Conservation (phyloP, 2,888 invertebrate species). For the Sesia bembeciformis region DNA sequence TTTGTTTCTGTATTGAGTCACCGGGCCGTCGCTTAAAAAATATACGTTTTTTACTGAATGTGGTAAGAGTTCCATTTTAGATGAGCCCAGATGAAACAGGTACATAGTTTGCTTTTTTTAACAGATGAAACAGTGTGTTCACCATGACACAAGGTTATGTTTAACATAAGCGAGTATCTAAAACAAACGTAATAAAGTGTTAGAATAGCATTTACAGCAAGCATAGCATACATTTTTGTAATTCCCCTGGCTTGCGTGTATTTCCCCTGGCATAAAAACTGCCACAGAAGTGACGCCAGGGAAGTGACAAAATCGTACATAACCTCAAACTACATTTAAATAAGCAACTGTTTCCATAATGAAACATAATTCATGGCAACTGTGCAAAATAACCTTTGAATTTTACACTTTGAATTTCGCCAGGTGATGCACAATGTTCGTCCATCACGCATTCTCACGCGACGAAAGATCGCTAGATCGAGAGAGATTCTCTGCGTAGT, state of each 20-base stretch:
- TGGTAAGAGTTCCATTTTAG: conserved; percentile 10
- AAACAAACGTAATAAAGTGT: conserved; percentile 7
- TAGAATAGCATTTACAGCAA: conserved; percentile 6
- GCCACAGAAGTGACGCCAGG: conserved; percentile 1
- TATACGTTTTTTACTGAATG: conserved; percentile 10
- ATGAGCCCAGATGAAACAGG: conserved; percentile 14
- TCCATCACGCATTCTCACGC: background rate
- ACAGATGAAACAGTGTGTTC: no score
- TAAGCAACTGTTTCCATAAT: conserved; percentile 3
- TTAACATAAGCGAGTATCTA: conserved; percentile 7
- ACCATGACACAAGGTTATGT: conserved; percentile 6
- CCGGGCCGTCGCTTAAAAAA: conserved; percentile 14
- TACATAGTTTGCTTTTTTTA: conserved; percentile 9
- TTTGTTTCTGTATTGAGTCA: conserved; percentile 17
- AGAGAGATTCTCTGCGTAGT: conserved; percentile 4
- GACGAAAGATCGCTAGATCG: conserved; percentile 1
- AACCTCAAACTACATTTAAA: conserved; percentile 10
- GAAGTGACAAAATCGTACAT: conserved; percentile 12
- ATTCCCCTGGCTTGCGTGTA: conserved; percentile 8
- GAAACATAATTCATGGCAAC: conserved; percentile 6
- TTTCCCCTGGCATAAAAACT: conserved; percentile 8
- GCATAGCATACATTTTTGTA: conserved; percentile 5
- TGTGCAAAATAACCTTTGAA: conserved; percentile 9
- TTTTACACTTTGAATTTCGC: no score
- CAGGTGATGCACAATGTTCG: no score